Conservation (phyloP, 2,888 invertebrate species). For the Thereva unica region DNA sequence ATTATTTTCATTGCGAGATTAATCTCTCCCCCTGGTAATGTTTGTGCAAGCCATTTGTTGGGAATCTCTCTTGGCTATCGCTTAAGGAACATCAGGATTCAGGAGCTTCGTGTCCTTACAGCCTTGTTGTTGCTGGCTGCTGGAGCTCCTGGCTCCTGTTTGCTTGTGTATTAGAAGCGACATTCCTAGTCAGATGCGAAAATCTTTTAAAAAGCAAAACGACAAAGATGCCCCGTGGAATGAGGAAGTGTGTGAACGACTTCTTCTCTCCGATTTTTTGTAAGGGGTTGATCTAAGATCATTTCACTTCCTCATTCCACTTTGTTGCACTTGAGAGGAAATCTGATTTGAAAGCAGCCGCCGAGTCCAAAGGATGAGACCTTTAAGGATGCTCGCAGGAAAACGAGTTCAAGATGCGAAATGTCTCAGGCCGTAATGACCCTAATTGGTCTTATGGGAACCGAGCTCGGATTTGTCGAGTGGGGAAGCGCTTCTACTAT, state of each 20-base stretch:
- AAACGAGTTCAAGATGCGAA: conserved; percentile 28
- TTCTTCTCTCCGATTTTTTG: neutral
- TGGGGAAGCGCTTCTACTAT: too few species aligned
- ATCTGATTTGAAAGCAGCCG: conserved; percentile 13
- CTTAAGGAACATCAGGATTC: conserved; percentile 10
- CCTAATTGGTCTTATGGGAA: conserved; percentile 17
- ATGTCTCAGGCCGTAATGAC: conserved; percentile 2
- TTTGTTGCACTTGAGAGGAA: conserved; percentile 30
- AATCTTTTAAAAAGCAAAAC: neutral
- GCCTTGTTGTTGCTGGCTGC: neutral
- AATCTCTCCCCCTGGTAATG: conserved; percentile 28
- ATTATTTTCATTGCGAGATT: conserved; percentile 35
- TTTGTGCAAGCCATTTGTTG: conserved; percentile 24
- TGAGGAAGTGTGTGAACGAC: conserved; percentile 21
- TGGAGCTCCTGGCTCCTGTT: neutral
- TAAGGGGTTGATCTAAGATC: conserved; percentile 17
- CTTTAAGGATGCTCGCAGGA: conserved; percentile 10
- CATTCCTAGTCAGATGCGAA: neutral
- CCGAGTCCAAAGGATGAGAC: conserved; percentile 16
- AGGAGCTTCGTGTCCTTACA: neutral
- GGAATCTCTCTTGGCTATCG: conserved; percentile 16
- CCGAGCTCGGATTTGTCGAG: too few species aligned
- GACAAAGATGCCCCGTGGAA: neutral
- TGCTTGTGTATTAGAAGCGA: neutral
- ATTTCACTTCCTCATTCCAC: conserved; percentile 29